A percentile compares a stretch with the other conserved stretches of the same genome.
phyloP scores from a whole-genome alignment of 2,888 invertebrate genomes.

The Cosmia pyralina region DNA sequence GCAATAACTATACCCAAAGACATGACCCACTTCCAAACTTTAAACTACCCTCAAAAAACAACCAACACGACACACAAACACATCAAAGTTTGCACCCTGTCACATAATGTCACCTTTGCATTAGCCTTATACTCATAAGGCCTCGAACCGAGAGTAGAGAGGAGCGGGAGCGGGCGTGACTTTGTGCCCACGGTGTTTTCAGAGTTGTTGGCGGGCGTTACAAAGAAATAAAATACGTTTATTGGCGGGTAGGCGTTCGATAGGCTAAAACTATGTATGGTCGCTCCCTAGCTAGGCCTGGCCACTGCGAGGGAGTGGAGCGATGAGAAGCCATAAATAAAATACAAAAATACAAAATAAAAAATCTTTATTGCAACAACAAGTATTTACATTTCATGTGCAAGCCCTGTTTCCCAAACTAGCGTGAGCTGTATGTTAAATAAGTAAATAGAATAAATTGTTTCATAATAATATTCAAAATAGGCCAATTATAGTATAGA shows the following conservation, averaged over 20 bases:
- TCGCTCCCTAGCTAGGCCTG: neutral
- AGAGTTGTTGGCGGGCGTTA: too few species aligned
- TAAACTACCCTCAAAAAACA: conserved; percentile 43
- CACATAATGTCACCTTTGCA: conserved; percentile 51
- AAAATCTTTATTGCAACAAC: too few species aligned
- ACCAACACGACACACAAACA: conserved; percentile 59
- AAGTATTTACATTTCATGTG: too few species aligned
- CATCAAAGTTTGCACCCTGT: conserved; percentile 55
- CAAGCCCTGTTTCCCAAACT: too few species aligned
- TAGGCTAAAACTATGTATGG: neutral
- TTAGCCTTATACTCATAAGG: conserved; percentile 46
- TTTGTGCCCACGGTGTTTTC: neutral
- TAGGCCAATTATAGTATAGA: too few species aligned
- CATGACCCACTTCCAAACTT: conserved; percentile 49
- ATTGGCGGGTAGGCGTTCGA: neutral
- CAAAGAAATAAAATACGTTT: neutral
- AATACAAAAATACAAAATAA: too few species aligned
- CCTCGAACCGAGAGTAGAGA: neutral
- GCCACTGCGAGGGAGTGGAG: neutral
- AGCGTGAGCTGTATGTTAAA: too few species aligned
- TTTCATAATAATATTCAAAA: too few species aligned
- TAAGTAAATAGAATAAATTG: too few species aligned
- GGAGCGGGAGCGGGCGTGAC: neutral
- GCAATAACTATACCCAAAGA: neutral
- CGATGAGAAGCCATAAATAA: neutral